Evolutionary conservation across 2,797 vertebrate species (phyloP), one percentile per base, ranked within the genome.

Genomic region (Cryptoblepharus egeriae): DNA sequence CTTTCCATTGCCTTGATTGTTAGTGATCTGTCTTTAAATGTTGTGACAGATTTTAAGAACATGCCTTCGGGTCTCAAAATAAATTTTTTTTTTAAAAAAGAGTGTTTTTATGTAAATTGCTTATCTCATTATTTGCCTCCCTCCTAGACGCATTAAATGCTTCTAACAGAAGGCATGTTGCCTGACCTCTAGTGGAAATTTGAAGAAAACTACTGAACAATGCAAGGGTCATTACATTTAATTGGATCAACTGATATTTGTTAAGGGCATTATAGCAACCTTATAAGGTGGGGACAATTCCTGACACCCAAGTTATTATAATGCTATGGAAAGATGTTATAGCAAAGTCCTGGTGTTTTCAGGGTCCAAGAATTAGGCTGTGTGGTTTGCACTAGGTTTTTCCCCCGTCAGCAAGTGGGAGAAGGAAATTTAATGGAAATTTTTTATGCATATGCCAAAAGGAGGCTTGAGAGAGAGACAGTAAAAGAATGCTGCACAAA

Each of bases 181-280:
- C 60, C 90, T 93, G 92, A 90, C 91, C 87, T 93, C 91, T 94
- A 88, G 90, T 82, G 90, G 90, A 57, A 84, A 1, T n/a, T 67
- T 6, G 49, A 64, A 4, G 0, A 20, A 81, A 90, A 82, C 4
- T 52, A 49, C 4, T 49, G 20, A 74, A 37, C 11, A 2, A 18
- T 26, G 58, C 58, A 49, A 77, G 72, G 5, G 5, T 32, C 74
- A 35, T 45, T 82, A 32, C 72, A 12, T 42, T 0, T 0, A 13
- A 9, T 2, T 0, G 49, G 49, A 16, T 16, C 13, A 15, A 52
- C 2, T 15, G 49, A 16, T 52, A 16, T 52, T 13, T 52, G 49
- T 52, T 16, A 52, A 20, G 57, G 57, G 57, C 57, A 58, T 22
- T 37, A 26, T 39, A 39, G 35, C 35, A 68, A 39, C 9, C 12